phyloP scores from a whole-genome alignment of 1,140 invertebrate species.

The Drosophila ficusphila region DNA sequence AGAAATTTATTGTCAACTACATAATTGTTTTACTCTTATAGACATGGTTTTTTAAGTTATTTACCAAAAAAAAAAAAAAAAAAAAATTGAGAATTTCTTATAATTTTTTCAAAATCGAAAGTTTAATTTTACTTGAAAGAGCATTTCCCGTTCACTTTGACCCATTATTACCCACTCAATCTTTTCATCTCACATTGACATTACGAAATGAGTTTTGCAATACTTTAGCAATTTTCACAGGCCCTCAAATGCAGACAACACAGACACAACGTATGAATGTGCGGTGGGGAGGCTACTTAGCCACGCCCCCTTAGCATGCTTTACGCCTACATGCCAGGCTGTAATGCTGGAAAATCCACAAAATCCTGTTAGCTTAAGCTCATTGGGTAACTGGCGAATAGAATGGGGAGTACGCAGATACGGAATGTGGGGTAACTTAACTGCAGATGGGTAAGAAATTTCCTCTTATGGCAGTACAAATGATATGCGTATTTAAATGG shows the following conservation, averaged over 20 bases:
- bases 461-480: constrained; percentile 41
- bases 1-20: too few species aligned
- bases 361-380: constrained; percentile 64
- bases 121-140: neutral
- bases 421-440: constrained; percentile 5
- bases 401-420: neutral
- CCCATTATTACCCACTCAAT: constrained; percentile 18
- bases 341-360: constrained; percentile 61
- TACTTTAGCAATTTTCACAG: constrained; percentile 48
- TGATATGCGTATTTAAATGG: constrained; percentile 76
- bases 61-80: too few species aligned
- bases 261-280: constrained; percentile 11
- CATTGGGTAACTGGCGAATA: constrained; percentile 14
- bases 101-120: neutral
- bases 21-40: too few species aligned
- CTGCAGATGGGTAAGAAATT: constrained; percentile 6
- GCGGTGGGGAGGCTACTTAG: constrained; percentile 11
- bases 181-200: constrained; percentile 38
- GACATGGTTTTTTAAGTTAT: too few species aligned
- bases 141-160: constrained; percentile 5
- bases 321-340: constrained; percentile 17
- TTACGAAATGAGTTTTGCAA: constrained; percentile 66
- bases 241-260: constrained; percentile 43
- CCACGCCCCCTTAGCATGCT: neutral
- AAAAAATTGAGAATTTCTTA: neutral